phyloP scores from a whole-genome alignment of 2,113 vertebrate species.

The Ammodytes marinus region DNA sequence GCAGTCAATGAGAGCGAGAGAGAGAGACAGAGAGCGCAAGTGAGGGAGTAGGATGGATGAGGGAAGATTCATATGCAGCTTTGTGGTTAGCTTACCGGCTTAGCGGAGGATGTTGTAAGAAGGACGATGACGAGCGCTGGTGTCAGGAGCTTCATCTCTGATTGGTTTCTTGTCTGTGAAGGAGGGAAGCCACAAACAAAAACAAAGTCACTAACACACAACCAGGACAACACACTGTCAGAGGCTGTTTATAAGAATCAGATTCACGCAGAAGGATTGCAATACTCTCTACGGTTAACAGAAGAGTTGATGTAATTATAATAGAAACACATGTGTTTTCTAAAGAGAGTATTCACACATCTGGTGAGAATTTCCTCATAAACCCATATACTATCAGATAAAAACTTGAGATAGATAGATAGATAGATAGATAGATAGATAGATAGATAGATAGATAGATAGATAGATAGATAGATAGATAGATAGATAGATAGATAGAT shows the following conservation, averaged over 20 bases:
- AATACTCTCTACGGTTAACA: background rate
- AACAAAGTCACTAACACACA: conserved; percentile 13
- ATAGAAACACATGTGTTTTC: background rate
- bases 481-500: too few relatives aligned
- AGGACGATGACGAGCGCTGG: conserved; percentile 42
- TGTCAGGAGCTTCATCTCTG: conserved; percentile 66
- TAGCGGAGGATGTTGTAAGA: conserved; percentile 46
- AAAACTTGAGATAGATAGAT: background rate
- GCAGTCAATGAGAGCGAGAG: background rate
- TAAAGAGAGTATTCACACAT: background rate
- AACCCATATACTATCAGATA: background rate
- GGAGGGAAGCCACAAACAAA: conserved; percentile 34
- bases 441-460: too few relatives aligned
- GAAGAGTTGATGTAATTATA: too few relatives aligned
- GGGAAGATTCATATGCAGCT: background rate
- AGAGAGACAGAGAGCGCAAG: background rate
- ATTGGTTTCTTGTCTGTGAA: conserved; percentile 25
- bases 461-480: too few relatives aligned
- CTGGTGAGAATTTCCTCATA: background rate
- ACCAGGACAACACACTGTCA: background rate
- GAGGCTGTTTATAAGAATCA: background rate
- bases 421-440: too few relatives aligned
- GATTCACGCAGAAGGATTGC: background rate
- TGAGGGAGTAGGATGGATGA: background rate
- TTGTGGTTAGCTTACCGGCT: conserved; percentile 51